Evolutionary conservation across 1,140 invertebrate species (phyloP).

Genomic region (Trinorchestia longiramus): DNA sequence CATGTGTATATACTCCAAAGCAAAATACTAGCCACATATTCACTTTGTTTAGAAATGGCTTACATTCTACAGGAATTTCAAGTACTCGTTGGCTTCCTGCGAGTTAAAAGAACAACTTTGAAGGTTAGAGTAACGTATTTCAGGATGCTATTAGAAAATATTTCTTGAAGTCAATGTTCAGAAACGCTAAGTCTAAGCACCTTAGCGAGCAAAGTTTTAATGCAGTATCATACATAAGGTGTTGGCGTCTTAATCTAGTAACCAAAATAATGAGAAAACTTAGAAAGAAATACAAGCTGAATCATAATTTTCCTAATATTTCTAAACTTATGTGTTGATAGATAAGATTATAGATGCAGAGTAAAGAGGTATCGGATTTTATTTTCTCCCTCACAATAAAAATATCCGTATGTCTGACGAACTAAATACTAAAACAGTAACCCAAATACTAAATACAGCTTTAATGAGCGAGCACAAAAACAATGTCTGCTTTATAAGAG

Average conservation of each 20-base stretch:
- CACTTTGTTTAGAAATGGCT: neutral
- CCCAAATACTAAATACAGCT: neutral
- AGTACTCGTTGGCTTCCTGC: neutral
- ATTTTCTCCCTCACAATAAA: neutral
- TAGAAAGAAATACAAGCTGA: neutral
- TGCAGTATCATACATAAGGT: too few relatives aligned
- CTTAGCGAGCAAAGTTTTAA: too few relatives aligned
- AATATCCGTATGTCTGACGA: neutral
- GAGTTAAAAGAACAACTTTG: too few relatives aligned
- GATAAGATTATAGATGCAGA: neutral
- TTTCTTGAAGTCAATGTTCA: too few relatives aligned
- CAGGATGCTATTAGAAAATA: too few relatives aligned
- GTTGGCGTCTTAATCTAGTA: too few relatives aligned
- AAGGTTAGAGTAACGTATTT: too few relatives aligned
- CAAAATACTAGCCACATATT: neutral
- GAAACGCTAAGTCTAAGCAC: too few relatives aligned
- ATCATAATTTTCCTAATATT: neutral
- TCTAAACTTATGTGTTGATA: neutral
- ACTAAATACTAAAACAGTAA: neutral
- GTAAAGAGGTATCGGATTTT: too few relatives aligned
- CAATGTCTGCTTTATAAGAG: neutral
- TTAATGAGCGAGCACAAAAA: neutral
- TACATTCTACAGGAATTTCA: neutral
- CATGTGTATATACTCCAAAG: neutral
- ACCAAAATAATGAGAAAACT: neutral